These are phyloP conservation scores for Eleutherodactylus coqui DNA, from an alignment of 2,797 vertebrate species.

Conservation along the genomic window DNA sequence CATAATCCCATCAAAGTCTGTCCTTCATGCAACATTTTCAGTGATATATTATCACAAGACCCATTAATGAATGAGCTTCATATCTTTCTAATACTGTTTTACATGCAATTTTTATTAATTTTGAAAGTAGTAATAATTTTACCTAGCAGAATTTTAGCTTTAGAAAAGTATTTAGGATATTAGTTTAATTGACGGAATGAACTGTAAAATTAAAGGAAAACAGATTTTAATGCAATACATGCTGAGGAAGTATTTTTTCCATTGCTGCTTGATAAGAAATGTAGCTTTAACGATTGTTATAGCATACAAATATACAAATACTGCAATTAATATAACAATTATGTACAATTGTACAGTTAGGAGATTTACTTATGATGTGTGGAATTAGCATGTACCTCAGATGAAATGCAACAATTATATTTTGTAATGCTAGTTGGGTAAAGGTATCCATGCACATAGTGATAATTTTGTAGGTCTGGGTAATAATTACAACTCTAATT, in stretches of 20 bases:
- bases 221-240: background rate
- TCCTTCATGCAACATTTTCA: conserved; percentile 93
- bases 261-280: background rate
- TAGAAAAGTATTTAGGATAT: conserved; percentile 72
- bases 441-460: background rate
- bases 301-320: background rate
- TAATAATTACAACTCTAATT: background rate
- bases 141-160: conserved; percentile 76
- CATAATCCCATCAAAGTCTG: conserved; percentile 90
- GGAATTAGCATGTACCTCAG: background rate
- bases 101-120: conserved; percentile 93
- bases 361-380: background rate
- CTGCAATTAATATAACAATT: background rate
- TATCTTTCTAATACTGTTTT: conserved; percentile 91
- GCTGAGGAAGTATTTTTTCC: background rate
- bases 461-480: background rate
- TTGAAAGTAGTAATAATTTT: conserved; percentile 78
- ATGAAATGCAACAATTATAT: background rate
- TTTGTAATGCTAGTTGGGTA: background rate
- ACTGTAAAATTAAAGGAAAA: background rate
- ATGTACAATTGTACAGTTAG: background rate
- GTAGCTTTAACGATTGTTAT: background rate
- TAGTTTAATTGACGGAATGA: conserved; percentile 1
- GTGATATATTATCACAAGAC: conserved; percentile 89
- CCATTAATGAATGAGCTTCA: conserved; percentile 91